These are phyloP conservation scores for Leucania comma DNA, from an alignment of 2,888 invertebrate species.

Conservation along the genomic window DNA sequence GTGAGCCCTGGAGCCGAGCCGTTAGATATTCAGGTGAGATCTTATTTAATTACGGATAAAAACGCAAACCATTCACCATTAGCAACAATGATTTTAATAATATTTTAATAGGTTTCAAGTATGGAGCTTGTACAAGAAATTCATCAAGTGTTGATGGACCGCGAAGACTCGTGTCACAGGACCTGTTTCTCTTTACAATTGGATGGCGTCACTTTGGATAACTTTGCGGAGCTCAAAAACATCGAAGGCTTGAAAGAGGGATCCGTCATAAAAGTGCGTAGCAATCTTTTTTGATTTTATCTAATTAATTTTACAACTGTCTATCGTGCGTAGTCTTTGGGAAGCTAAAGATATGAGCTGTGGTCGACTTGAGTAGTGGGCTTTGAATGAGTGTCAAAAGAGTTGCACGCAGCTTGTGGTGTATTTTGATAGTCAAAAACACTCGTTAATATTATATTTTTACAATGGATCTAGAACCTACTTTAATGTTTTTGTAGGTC, in stretches of 20 bases:
- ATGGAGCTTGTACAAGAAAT: constrained; percentile 99
- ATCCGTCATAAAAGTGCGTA: constrained; percentile 95
- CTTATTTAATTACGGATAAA: background rate
- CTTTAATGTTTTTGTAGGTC: constrained; percentile 86
- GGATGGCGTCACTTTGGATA: constrained; percentile 98
- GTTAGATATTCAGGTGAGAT: constrained; percentile 96
- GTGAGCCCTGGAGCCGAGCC: constrained; percentile 97
- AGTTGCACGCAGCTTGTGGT: background rate
- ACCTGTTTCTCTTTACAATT: constrained; percentile 99
- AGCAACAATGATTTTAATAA: background rate
- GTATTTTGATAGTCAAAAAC: background rate
- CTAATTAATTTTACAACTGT: background rate
- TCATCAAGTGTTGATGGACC: constrained; percentile 99
- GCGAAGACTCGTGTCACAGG: constrained; percentile 99
- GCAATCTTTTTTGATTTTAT: constrained; percentile 4
- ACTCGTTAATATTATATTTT: background rate
- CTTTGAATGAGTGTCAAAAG: background rate
- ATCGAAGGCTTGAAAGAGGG: constrained; percentile 98
- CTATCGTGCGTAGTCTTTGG: background rate
- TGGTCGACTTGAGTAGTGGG: too few species aligned
- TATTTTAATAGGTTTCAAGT: constrained; percentile 84
- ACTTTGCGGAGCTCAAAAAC: constrained; percentile 99
- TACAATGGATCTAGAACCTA: background rate
- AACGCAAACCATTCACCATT: background rate
- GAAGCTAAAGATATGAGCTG: too few species aligned